Evolutionary conservation across 2,888 invertebrate genomes (phyloP), one percentile per base, ranked within the genome.

Genomic region (Gerris lacustris): DNA sequence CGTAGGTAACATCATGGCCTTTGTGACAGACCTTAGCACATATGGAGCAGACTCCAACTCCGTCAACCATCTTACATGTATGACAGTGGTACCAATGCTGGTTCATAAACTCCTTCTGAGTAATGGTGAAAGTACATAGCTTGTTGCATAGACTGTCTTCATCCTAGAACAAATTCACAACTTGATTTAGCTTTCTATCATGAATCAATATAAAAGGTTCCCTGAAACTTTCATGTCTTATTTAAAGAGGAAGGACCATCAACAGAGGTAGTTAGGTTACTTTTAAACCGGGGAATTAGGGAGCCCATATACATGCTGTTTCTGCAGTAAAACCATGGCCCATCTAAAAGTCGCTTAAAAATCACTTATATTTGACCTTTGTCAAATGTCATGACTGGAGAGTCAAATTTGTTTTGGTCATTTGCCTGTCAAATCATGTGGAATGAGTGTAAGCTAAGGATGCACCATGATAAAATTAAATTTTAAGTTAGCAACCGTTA

Each of bases 31-130:
- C 98, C 70, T 94, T 86, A 0, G 97, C 98, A 82, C 99, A 99
- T 17, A 97, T 91, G 0, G 96, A 94, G 80, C 99, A 99, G 45
- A 98, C 97, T 0, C 99, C 99, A 2, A 96, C 96, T 6, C 96
- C 94, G 80, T 98, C 97, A 72, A 96, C 89, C 98, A 99, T 98
- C 80, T 92, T 91, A 81, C 98, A 98, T 0, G 97, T 96, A 82
- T 98, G 97, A 80, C 98, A 99, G 82, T 99, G 97, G 82, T 98
- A 99, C 96, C 96, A 94, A 80, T 94, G 94, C 79, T 92, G 97
- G 82, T 95, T 96, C 92, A 96, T 96, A 80, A 96, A 98, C 81
- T 98, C 97, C 78, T 94, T 94, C 79, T 96, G 94, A 0, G 97
- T 98, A 70, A 96, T 88, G 6, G 96, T 96, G 82, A 95, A 98